phyloP scores from a whole-genome alignment of 53 echinoderm and acorn worm genomes.

The Paracentrotus lividus region DNA sequence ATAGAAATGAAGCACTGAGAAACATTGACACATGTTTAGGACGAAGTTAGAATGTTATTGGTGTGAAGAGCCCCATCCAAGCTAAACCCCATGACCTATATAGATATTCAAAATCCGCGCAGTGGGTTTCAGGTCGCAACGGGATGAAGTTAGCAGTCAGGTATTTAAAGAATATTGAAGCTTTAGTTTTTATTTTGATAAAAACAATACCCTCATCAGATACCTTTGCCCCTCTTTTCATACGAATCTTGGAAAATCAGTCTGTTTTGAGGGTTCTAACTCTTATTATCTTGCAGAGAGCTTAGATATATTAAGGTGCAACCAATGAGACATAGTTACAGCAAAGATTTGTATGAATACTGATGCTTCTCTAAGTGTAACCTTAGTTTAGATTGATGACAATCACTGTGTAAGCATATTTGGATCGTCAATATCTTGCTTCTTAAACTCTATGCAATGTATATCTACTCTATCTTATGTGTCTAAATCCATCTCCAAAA shows the following conservation, averaged over 20 bases:
- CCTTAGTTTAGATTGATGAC: neutral
- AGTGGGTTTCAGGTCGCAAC: neutral
- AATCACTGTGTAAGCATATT: neutral
- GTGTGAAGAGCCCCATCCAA: too few species aligned
- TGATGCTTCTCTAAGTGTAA: neutral
- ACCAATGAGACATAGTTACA: neutral
- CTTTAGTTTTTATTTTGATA: neutral
- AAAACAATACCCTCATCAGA: neutral
- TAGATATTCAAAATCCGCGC: neutral
- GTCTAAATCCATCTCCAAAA: too few species aligned
- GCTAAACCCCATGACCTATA: neutral
- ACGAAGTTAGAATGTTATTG: too few species aligned
- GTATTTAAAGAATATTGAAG: neutral
- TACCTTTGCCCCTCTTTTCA: neutral
- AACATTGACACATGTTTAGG: too few species aligned
- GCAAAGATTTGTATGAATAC: neutral
- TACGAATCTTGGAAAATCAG: neutral
- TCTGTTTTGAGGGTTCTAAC: neutral
- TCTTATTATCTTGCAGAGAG: neutral
- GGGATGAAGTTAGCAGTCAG: neutral
- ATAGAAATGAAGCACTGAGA: too few species aligned
- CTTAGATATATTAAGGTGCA: neutral
- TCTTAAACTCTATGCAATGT: neutral
- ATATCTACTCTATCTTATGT: neutral
- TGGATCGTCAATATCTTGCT: neutral